Evolutionary conservation across 2,113 vertebrate species (phyloP), one percentile per base, ranked within the genome.

Genomic region (Eretmochelys imbricata): DNA sequence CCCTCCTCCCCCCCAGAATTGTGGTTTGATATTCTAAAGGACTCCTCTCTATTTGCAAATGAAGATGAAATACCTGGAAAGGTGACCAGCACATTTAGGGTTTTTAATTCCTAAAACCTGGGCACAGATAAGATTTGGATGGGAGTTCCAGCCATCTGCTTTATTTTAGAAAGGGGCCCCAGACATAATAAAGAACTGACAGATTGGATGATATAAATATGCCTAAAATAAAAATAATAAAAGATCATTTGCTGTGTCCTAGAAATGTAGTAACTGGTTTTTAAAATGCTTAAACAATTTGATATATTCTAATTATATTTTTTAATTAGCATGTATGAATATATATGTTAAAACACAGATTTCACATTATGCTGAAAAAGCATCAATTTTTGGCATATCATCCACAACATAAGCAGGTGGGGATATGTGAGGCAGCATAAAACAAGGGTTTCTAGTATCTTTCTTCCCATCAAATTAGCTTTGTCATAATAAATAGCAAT

Each of bases 401-500:
- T 83, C 81, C 91, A 91, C 38, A 31, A 62, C 49, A 50, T 10
- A 27, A 91, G 82, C 62, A 62, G 19, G 3, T 75, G 20, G 42
- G 59, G 35, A 48, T 83, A 22, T 35, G 69, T 78, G 62, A 91
- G 69, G 48, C 88, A 91, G 93, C 95, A 85, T 83, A 89, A 92
- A 93, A 93, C 81, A 38, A 51, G 27, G 14, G 11, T 65, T 65
- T 85, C 83, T 90, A 20, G 13, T 97, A 84, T 72, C 88, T 83
- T 80, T 96, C 11, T 95, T 96, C 91, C 72, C 24, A 91, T 94
- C 96, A 97, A 94, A 91, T 96, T 97, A 92, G 89, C 85, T 94
- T 96, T 93, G 93, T 65, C 49, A 95, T 94, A 97, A 97, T 93
- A 97, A 91, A 96, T 96, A 91, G 93, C 75, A 97, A 95, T 97